Evolutionary conservation across 2,797 vertebrate species (phyloP).

Genomic region (Rhadinocentrus ornatus): DNA sequence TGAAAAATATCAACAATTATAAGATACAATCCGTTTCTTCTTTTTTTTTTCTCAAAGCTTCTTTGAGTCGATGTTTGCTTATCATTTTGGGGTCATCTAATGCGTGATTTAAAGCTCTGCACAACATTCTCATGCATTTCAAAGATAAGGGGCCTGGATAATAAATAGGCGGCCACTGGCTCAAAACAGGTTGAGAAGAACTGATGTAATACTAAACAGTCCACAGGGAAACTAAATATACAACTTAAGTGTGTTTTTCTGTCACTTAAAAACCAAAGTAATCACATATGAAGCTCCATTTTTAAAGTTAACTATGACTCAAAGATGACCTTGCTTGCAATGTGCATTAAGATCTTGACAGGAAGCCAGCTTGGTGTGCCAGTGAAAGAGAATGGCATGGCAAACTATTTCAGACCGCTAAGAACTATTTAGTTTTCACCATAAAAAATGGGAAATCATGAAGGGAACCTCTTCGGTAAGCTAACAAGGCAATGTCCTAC

Average conservation of each 20-base stretch:
- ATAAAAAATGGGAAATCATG: constrained; percentile 23
- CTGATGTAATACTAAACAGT: no score
- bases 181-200: no score
- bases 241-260: no score
- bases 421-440: constrained; percentile 55
- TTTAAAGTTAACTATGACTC: constrained; percentile 4
- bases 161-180: no score
- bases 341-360: constrained; percentile 4
- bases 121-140: background rate
- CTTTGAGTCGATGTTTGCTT: background rate
- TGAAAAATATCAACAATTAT: background rate
- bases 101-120: background rate
- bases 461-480: constrained; percentile 21
- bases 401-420: constrained; percentile 40
- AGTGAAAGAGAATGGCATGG: constrained; percentile 53
- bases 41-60: background rate
- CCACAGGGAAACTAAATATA: no score
- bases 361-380: constrained; percentile 29
- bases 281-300: no score
- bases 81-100: background rate
- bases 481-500: constrained; percentile 35
- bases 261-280: no score
- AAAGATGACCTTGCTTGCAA: background rate
- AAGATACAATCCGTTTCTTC: background rate
- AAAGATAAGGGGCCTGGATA: no score